Evolutionary conservation across 2,888 invertebrate genomes (phyloP), one percentile per base, ranked within the genome.

Genomic region (Nomada fucata): DNA sequence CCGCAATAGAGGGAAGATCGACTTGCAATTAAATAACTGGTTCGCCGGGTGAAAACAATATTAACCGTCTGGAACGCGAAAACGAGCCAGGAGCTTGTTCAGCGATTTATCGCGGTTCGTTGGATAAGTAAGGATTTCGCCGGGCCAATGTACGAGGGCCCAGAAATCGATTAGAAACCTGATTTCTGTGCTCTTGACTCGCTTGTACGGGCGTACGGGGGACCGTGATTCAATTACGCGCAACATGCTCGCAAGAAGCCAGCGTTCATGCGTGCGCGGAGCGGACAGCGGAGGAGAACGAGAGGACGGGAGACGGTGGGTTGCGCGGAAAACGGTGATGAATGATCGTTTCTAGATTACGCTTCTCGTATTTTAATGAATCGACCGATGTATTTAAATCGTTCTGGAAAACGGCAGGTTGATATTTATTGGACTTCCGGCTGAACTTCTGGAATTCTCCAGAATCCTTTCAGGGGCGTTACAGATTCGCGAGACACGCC

Each of bases 341-440:
- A 86, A 88, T 83, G 86, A 84, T 86, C 85, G 77, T 71, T 76
- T 74, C 81, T 83, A 87, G 83, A 87, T 89, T 88, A 84, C 81
- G 82, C 88, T 84, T 83, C 83, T 82, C 75, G 88, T 83, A 84
- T 88, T 88, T 89, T 88, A 89, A 89, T 89, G 86, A 85, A 88
- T 86, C 82, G 67, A 76, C 82, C 85, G 82, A 88, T 87, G 86
- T 86, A 86, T 86, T 86, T 86, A 87, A 86, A 89, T 87, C 69
- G 75, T 80, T 74, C 80, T 82, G 84, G 82, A 85, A 84, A 89
- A 86, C 75, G 82, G 75, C 74, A 77, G 65, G 68, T 42, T 79
- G 77, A 78, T 85, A 82, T 84, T 85, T 36, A 36, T 36, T 36
- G 36, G 80, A 81, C 79, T 36, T 59, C 63, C 57, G 52, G 36